These are phyloP conservation scores for Deroptyus accipitrinus DNA, from an alignment of 2,113 vertebrate species.

Conservation along the genomic window DNA sequence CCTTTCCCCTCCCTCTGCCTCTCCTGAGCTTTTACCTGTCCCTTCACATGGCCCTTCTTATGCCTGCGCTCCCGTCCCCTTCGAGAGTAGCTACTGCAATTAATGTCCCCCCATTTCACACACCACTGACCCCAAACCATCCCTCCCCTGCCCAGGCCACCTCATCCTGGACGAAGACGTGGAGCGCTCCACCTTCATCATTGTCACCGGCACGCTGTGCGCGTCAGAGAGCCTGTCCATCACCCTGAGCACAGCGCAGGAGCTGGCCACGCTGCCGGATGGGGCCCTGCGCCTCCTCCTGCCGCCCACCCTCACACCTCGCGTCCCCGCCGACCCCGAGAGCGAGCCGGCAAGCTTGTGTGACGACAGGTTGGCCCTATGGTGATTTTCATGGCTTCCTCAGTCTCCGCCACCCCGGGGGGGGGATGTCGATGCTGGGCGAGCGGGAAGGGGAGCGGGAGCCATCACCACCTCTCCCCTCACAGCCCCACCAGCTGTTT, in stretches of 20 bases:
- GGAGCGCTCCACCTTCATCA: conserved; percentile 85
- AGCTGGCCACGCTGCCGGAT: conserved; percentile 86
- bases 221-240: conserved; percentile 85
- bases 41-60: accelerated
- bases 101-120: not conserved
- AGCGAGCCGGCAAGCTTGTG: conserved; percentile 84
- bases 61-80: not conserved
- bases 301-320: conserved; percentile 83
- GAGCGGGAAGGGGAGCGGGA: accelerated
- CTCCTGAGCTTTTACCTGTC: not conserved
- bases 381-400: conserved; percentile 82
- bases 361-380: conserved; percentile 88
- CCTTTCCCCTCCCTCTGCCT: not conserved
- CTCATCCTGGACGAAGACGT: conserved; percentile 89
- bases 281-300: conserved; percentile 86
- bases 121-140: not conserved
- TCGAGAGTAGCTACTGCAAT: not conserved
- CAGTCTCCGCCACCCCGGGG: conserved; percentile 59
- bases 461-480: conserved; percentile 29
- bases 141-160: conserved; percentile 79
- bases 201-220: conserved; percentile 83
- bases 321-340: conserved; percentile 68
- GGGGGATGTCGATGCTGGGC: not conserved
- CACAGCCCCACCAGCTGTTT: conserved; percentile 91
- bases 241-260: conserved; percentile 84